A percentile compares a stretch with the other conserved stretches of the same genome.
Evolutionary conservation across 2,888 invertebrate genomes (phyloP).

Genomic region (Volucella inflata): DNA sequence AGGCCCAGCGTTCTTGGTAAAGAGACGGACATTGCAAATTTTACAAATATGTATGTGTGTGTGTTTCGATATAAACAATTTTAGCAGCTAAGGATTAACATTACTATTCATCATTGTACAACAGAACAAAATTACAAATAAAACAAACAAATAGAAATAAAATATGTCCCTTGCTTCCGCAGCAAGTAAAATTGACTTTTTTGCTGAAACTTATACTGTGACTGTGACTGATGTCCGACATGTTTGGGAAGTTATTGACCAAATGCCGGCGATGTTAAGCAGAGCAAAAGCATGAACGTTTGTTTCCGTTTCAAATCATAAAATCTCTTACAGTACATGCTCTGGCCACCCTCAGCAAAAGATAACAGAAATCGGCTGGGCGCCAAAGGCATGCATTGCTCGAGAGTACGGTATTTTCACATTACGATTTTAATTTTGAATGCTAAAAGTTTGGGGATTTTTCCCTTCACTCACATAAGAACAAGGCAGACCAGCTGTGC

Average conservation of each 20-base stretch:
- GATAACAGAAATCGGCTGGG: constrained; percentile 11
- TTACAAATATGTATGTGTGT: too few relatives aligned
- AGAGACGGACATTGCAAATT: not conserved
- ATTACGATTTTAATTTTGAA: too few relatives aligned
- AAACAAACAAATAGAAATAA: constrained; percentile 59
- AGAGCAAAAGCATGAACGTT: not conserved
- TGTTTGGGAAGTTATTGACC: not conserved
- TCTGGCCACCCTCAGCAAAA: not conserved
- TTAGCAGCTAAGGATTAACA: constrained; percentile 37
- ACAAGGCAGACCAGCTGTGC: too few relatives aligned
- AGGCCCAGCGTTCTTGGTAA: constrained; percentile 64
- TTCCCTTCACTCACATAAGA: too few relatives aligned
- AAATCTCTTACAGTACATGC: not conserved
- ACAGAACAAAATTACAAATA: constrained; percentile 39
- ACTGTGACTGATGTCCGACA: constrained; percentile 6
- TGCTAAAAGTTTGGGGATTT: too few relatives aligned
- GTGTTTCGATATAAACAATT: constrained; percentile 6
- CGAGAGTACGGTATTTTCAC: too few relatives aligned
- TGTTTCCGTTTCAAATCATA: not conserved
- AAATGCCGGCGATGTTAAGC: not conserved
- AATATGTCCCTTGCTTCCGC: constrained; percentile 50
- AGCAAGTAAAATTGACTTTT: constrained; percentile 31
- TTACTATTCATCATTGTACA: constrained; percentile 57
- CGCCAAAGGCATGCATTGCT: not conserved
- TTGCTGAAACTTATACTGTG: constrained; percentile 38